Conservation (phyloP, 1,140 invertebrate genomes). For the Steinernema khuongi region DNA sequence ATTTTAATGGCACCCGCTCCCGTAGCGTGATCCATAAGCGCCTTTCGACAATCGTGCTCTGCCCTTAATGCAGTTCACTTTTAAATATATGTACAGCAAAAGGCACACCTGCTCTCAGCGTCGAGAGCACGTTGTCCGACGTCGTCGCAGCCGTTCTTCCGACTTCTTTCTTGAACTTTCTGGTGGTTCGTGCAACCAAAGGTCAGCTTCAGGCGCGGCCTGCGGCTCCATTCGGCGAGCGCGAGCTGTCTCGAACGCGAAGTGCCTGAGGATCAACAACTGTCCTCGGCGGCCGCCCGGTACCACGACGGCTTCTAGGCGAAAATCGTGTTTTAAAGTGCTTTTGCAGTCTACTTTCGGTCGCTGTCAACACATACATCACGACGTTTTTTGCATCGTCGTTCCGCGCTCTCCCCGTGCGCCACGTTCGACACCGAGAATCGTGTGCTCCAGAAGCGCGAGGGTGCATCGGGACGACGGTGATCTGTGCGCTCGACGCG, state of each 20-base stretch:
- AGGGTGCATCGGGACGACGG: too few species aligned
- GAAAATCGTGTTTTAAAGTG: conserved; percentile 8
- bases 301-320: not conserved
- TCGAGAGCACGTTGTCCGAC: not conserved
- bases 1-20: too few species aligned
- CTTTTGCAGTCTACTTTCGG: not conserved
- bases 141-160: not conserved
- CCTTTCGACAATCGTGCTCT: too few species aligned
- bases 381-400: not conserved
- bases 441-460: too few species aligned
- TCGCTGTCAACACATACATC: not conserved
- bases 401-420: not conserved
- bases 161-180: conserved; percentile 1
- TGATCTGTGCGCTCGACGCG: too few species aligned
- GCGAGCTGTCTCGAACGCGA: not conserved
- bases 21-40: too few species aligned
- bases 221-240: not conserved
- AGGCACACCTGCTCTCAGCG: not conserved
- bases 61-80: too few species aligned
- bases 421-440: too few species aligned
- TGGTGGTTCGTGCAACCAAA: not conserved
- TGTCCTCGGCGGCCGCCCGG: too few species aligned
- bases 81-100: not conserved
- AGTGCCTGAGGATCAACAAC: too few species aligned
- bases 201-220: not conserved